Percentiles rank a stretch among this genome's conserved stretches.
These are phyloP conservation scores for Antechinus stuartii DNA, from an alignment of 2,113 vertebrate genomes.

Conservation along the genomic window DNA sequence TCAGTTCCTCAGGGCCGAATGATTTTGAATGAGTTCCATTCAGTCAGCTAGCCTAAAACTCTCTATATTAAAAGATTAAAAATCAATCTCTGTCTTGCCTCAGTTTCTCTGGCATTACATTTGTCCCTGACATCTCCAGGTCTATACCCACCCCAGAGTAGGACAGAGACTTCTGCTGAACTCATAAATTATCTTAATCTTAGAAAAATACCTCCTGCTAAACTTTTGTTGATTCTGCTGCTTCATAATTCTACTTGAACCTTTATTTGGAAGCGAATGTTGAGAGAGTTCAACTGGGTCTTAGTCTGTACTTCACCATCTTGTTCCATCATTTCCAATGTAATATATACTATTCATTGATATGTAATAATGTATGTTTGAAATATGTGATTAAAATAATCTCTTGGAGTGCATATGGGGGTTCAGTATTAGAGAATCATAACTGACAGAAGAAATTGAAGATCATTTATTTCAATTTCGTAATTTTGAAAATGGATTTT, in stretches of 20 bases:
- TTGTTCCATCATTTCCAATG: not conserved
- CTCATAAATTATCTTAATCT: not conserved
- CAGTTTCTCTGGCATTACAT: too few relatives aligned
- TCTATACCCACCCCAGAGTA: fast-evolving
- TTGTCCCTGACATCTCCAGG: not conserved
- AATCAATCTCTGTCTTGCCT: too few relatives aligned
- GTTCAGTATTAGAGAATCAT: not conserved
- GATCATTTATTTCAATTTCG: not conserved
- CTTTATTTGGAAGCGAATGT: not conserved
- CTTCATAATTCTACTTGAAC: not conserved
- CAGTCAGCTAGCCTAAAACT: too few relatives aligned
- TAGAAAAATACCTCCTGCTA: not conserved
- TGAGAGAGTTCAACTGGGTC: not conserved
- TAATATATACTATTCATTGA: not conserved
- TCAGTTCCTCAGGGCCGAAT: too few relatives aligned
- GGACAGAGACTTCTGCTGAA: not conserved
- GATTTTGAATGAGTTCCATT: too few relatives aligned
- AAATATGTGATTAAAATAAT: not conserved
- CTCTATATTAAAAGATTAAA: too few relatives aligned
- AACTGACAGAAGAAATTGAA: not conserved
- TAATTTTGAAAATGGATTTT: not conserved
- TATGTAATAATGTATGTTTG: not conserved
- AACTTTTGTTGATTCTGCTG: not conserved
- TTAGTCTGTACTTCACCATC: not conserved
- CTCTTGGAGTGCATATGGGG: not conserved